phyloP scores from a whole-genome alignment of 2,888 invertebrate species.

The Xestia ashworthii region DNA sequence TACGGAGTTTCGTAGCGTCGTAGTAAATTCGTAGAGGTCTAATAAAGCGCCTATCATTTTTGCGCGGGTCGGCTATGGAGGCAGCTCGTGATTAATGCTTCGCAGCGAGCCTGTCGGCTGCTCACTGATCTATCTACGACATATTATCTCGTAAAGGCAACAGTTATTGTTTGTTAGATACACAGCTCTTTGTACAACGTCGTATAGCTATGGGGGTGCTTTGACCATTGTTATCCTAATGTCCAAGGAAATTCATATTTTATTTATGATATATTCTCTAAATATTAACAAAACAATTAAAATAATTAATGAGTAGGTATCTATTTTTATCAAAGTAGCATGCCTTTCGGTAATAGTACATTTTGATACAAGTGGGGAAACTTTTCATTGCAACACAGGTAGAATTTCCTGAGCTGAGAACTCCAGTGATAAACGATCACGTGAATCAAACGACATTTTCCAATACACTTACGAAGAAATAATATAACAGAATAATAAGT shows the following conservation, averaged over 20 bases:
- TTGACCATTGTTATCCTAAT: conserved; percentile 14
- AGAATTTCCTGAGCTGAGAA: neutral
- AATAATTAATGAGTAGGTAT: neutral
- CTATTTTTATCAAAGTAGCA: neutral
- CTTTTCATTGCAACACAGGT: no score
- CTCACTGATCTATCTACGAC: conserved; percentile 37
- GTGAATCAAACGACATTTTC: neutral
- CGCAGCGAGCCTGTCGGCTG: conserved; percentile 35
- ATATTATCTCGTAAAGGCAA: conserved; percentile 51
- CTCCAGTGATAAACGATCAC: neutral
- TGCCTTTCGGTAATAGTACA: neutral
- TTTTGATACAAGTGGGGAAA: neutral
- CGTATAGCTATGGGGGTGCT: conserved; percentile 14
- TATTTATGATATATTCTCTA: neutral
- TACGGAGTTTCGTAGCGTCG: conserved; percentile 72
- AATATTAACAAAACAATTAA: neutral
- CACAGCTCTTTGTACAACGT: conserved; percentile 14
- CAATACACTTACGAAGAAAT: neutral
- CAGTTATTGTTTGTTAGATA: conserved; percentile 45
- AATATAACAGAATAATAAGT: neutral
- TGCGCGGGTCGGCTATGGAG: conserved; percentile 62
- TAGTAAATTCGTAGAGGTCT: conserved; percentile 70
- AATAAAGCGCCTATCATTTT: conserved; percentile 72
- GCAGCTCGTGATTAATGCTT: conserved; percentile 72
- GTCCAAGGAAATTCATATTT: neutral